phyloP scores from a whole-genome alignment of 2,113 vertebrate genomes.

The Thunnus thynnus region DNA sequence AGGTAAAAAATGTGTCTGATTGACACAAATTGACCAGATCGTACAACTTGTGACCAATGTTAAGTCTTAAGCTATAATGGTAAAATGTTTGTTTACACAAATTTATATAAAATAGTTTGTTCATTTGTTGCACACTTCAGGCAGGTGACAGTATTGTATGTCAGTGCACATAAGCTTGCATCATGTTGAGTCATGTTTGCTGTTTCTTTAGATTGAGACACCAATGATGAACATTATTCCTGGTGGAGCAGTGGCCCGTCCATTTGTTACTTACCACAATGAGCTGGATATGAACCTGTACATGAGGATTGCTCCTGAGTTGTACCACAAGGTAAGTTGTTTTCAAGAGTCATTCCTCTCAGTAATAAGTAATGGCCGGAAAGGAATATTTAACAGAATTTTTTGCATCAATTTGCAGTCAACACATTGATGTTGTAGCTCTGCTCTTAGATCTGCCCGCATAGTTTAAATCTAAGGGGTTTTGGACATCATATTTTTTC shows the following conservation, averaged over 20 bases:
- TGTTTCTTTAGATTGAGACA: slow-evolving; percentile 91
- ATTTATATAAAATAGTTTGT: background rate
- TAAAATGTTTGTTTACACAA: background rate
- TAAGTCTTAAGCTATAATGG: background rate
- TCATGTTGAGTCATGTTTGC: slow-evolving; percentile 15
- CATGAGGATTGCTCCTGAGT: slow-evolving; percentile 98
- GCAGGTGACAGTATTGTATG: background rate
- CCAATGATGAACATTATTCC: slow-evolving; percentile 99
- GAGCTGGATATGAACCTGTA: slow-evolving; percentile 98
- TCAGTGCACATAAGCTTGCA: background rate
- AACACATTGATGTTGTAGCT: background rate
- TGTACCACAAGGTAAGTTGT: slow-evolving; percentile 94
- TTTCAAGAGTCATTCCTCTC: background rate
- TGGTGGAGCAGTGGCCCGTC: slow-evolving; percentile 95
- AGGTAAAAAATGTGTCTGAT: slow-evolving; percentile 84
- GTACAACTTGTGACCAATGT: background rate
- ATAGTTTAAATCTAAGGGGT: background rate
- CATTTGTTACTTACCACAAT: slow-evolving; percentile 98
- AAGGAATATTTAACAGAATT: background rate
- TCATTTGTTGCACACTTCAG: background rate
- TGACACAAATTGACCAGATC: background rate
- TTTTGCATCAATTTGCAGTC: background rate
- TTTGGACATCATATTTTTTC: background rate
- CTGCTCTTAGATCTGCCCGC: background rate
- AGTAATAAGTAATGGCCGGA: background rate